Evolutionary conservation across 2,888 invertebrate species (phyloP), one percentile per base, ranked within the genome.

Genomic region (Prionchulus punctatus): DNA sequence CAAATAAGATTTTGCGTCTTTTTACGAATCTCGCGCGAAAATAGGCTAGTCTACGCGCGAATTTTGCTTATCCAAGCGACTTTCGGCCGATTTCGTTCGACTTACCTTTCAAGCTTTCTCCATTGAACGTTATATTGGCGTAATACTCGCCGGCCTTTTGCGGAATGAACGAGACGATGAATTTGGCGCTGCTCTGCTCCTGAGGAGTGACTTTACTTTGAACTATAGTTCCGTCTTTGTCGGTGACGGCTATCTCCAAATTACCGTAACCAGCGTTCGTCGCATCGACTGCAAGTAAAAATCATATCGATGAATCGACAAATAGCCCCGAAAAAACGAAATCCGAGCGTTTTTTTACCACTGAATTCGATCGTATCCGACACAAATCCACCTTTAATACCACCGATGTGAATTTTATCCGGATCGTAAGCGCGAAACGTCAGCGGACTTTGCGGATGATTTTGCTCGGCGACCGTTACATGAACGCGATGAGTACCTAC

Each of bases 51-150:
- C n/a, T n/a, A n/a, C n/a, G n/a, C n/a, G n/a, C n/a, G n/a, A n/a
- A n/a, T n/a, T n/a, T n/a, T n/a, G n/a, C n/a, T n/a, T n/a, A n/a
- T n/a, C n/a, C n/a, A n/a, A n/a, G n/a, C n/a, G n/a, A n/a, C n/a
- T n/a, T n/a, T n/a, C n/a, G n/a, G n/a, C n/a, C n/a, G n/a, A n/a
- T n/a, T n/a, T n/a, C n/a, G n/a, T n/a, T n/a, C n/a, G 15, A 49
- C 12, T 30, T 49, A 67, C 66, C 57, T 56, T 62, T 65, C 45
- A 71, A 77, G 64, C 77, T 78, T 72, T 85, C 82, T 75, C 91
- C 90, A 75, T 96, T 98, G 75, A 98, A 98, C 58, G 90, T 89
- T 60, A 98, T 92, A 76, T 90, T 90, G 65, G 96, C 88, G 59
- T 86, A 82, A 75, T 96, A 94, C 71, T 89, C 86, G 70, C 88